Evolutionary conservation across 1,140 invertebrate species (phyloP).

Genomic region (Proales similis): DNA sequence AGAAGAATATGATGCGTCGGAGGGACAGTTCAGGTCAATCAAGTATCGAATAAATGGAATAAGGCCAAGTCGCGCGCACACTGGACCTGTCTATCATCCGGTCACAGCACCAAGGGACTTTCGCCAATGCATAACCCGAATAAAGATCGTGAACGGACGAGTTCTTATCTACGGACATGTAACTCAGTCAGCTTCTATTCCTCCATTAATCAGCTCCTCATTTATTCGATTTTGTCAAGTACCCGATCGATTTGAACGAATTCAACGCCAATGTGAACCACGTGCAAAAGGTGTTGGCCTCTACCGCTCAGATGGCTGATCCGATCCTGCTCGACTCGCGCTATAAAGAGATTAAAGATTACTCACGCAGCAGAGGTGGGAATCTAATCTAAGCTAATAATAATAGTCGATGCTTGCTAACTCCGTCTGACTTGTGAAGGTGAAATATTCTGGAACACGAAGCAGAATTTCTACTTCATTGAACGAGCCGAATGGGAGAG

Average conservation of each 20-base stretch:
- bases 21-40: too few relatives aligned
- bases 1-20: too few relatives aligned
- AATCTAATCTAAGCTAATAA: too few relatives aligned
- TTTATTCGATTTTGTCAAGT: too few relatives aligned
- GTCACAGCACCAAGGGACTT: slow-evolving; percentile 22
- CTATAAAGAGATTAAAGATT: slow-evolving; percentile 15
- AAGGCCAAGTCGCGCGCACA: too few relatives aligned
- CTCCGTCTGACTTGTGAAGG: too few relatives aligned
- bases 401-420: too few relatives aligned
- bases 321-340: slow-evolving; percentile 4
- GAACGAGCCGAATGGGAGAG: slow-evolving; percentile 25
- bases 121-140: slow-evolving; percentile 15
- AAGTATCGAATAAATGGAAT: too few relatives aligned
- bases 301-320: background rate
- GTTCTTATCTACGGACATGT: slow-evolving; percentile 35
- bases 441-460: slow-evolving; percentile 31
- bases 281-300: slow-evolving; percentile 1
- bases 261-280: slow-evolving; percentile 16
- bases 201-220: too few relatives aligned
- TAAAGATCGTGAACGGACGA: slow-evolving; percentile 27
- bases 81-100: too few relatives aligned
- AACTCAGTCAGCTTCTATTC: background rate
- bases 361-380: slow-evolving; percentile 6
- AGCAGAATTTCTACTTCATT: slow-evolving; percentile 30
- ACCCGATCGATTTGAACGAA: slow-evolving; percentile 31